A percentile compares a stretch with the other conserved stretches of the same genome.
These are phyloP conservation scores for Pluvianellus socialis DNA, from an alignment of 2,113 vertebrate genomes.

Conservation along the genomic window DNA sequence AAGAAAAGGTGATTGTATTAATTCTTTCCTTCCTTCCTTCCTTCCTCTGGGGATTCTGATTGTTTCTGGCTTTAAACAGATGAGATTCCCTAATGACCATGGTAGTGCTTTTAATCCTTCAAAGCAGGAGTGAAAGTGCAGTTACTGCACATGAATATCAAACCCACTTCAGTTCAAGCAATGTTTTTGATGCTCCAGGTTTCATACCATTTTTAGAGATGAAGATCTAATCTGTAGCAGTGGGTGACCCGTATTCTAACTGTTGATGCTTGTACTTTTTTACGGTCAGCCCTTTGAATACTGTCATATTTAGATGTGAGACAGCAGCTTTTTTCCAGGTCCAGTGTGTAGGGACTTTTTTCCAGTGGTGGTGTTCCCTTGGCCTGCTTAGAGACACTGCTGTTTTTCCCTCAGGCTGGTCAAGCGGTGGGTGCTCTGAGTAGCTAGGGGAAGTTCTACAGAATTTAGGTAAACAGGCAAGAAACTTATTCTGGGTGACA, in stretches of 20 bases:
- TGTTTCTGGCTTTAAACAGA: slow-evolving; percentile 8
- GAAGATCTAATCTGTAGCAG: not conserved
- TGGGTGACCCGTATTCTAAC: not conserved
- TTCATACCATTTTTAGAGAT: not conserved
- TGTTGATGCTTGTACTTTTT: not conserved
- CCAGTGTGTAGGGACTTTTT: not conserved
- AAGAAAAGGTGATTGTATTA: not conserved
- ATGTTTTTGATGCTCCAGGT: not conserved
- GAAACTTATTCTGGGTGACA: not conserved
- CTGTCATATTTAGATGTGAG: not conserved
- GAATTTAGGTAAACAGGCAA: not conserved
- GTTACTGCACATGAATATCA: not conserved
- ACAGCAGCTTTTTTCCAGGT: not conserved
- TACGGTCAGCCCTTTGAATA: not conserved
- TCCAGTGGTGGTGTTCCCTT: not conserved
- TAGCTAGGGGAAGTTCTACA: not conserved
- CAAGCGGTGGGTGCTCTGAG: not conserved
- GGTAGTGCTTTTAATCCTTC: not conserved
- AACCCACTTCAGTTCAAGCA: not conserved
- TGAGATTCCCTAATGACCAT: not conserved
- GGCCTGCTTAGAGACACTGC: not conserved
- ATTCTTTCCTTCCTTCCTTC: not conserved
- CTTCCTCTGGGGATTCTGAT: not conserved
- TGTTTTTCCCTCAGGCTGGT: not conserved
- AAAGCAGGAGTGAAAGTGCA: not conserved